A percentile compares a stretch with the other conserved stretches of the same genome.
Conservation (phyloP, 2,888 invertebrate species). For the Rhyacophila evoluta region DNA sequence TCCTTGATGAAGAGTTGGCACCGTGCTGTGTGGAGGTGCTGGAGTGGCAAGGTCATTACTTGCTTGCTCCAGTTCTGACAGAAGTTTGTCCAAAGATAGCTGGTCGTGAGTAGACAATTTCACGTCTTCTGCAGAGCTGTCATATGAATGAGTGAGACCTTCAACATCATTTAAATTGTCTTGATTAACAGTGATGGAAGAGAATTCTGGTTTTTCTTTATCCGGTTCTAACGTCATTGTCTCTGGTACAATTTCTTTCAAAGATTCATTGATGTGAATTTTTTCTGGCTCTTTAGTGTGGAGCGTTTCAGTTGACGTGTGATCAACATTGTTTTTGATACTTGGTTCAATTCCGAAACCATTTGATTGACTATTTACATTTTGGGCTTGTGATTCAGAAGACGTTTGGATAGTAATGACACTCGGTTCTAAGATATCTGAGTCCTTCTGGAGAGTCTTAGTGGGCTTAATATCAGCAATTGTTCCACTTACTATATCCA, state of each 20-base stretch:
- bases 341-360: constrained; percentile 32
- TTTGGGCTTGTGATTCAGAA: constrained; percentile 17
- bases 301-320: constrained; percentile 26
- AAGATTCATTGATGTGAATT: constrained; percentile 16
- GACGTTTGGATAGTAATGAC: constrained; percentile 35
- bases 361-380: constrained; percentile 10
- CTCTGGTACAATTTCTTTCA: constrained; percentile 13
- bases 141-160: background rate
- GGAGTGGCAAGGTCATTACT: constrained; percentile 64
- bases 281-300: constrained; percentile 20
- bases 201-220: background rate
- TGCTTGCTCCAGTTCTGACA: constrained; percentile 70
- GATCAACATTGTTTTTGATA: constrained; percentile 29
- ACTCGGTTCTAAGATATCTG: constrained; percentile 55
- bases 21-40: constrained; percentile 59
- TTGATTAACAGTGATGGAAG: background rate
- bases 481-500: constrained; percentile 31
- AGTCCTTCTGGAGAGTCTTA: constrained; percentile 59
- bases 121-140: constrained; percentile 20
- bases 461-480: constrained; percentile 62
- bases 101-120: constrained; percentile 60
- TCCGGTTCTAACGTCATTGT: constrained; percentile 10
- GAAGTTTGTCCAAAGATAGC: constrained; percentile 68
- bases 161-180: constrained; percentile 21
- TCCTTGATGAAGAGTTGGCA: constrained; percentile 61